phyloP scores from a whole-genome alignment of 2,888 invertebrate genomes.

The Globia sparganii region DNA sequence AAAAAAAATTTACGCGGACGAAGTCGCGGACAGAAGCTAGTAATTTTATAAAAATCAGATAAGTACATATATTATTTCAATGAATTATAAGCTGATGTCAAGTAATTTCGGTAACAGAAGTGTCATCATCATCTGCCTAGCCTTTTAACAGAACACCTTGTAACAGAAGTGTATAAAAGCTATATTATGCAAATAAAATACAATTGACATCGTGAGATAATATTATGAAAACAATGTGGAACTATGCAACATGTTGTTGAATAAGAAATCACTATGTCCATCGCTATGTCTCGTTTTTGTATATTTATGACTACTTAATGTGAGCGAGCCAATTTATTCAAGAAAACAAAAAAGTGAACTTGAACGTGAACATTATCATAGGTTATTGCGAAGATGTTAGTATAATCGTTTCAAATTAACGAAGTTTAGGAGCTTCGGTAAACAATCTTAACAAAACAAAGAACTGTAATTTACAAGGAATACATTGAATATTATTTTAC shows the following conservation, averaged over 20 bases:
- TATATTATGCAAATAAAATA: not conserved
- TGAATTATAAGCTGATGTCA: no score
- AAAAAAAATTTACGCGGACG: no score
- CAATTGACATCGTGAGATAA: no score
- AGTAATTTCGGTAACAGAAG: not conserved
- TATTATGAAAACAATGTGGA: not conserved
- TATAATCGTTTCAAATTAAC: not conserved
- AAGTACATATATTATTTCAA: no score
- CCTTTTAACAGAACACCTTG: no score
- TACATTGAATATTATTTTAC: not conserved
- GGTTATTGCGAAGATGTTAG: not conserved
- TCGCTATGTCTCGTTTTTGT: not conserved
- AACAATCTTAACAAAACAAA: not conserved
- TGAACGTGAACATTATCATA: not conserved
- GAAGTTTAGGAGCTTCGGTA: not conserved
- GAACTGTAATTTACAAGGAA: not conserved
- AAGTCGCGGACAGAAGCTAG: no score
- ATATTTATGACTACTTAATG: not conserved
- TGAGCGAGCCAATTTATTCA: not conserved
- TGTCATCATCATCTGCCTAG: no score
- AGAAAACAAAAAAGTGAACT: not conserved
- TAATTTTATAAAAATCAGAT: no score
- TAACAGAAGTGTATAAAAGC: no score
- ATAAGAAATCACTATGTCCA: not conserved
- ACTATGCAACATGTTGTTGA: not conserved